Conservation (phyloP, 2,113 vertebrate species). For the Fregata magnificens region DNA sequence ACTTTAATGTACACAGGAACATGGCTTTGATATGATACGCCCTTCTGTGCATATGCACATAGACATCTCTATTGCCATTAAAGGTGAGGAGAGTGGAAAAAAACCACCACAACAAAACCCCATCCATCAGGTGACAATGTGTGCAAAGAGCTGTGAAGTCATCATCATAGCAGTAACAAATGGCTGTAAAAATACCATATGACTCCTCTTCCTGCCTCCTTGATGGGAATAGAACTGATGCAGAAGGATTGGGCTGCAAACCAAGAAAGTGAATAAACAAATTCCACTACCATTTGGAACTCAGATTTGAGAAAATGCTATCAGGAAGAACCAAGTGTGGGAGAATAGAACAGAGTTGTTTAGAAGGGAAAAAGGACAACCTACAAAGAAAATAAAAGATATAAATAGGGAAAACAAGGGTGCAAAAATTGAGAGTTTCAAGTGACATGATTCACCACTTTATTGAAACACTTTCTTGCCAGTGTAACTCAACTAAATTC, state of each 20-base stretch:
- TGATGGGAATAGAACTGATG: slow-evolving; percentile 58
- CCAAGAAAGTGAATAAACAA: slow-evolving; percentile 74
- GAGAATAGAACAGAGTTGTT: slow-evolving; percentile 18
- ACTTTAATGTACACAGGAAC: not conserved
- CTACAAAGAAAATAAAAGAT: not conserved
- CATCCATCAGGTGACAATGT: slow-evolving; percentile 59
- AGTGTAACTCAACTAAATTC: not conserved
- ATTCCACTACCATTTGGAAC: slow-evolving; percentile 59
- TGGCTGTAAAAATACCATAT: slow-evolving; percentile 70
- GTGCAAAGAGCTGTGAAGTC: slow-evolving; percentile 40
- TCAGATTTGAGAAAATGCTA: slow-evolving; percentile 55
- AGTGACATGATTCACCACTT: not conserved
- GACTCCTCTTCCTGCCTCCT: slow-evolving; percentile 63
- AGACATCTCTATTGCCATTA: not conserved
- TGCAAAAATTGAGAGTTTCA: not conserved
- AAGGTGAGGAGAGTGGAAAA: not conserved
- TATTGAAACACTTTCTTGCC: not conserved
- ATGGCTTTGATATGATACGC: not conserved
- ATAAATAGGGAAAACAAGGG: not conserved
- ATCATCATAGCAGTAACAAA: slow-evolving; percentile 67
- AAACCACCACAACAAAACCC: not conserved
- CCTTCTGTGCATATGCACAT: not conserved
- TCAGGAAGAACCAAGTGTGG: slow-evolving; percentile 5
- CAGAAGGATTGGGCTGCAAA: slow-evolving; percentile 69
- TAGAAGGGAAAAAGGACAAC: not conserved